These are phyloP conservation scores for Sinocyclocheilus anshuiensis DNA, from an alignment of 2,113 vertebrate species.

Conservation along the genomic window DNA sequence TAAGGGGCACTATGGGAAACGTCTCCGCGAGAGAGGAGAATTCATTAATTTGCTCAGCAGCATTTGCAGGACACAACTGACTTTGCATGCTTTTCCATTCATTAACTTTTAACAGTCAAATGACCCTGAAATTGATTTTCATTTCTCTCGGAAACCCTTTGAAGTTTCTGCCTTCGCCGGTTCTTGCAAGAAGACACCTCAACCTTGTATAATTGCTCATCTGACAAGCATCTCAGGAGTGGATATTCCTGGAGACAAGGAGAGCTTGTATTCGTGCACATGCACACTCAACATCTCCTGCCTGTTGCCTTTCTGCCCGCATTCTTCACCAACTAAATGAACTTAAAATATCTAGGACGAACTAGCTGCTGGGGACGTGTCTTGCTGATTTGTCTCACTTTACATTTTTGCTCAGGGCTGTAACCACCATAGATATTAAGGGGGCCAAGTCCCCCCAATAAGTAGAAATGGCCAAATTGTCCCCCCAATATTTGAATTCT, in stretches of 20 bases:
- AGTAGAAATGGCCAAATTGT: too few relatives aligned
- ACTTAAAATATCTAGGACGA: too few relatives aligned
- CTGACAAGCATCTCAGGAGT: neutral
- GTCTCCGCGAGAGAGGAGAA: neutral
- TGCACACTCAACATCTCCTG: neutral
- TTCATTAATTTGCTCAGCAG: conserved; percentile 20
- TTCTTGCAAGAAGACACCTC: neutral
- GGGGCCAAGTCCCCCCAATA: too few relatives aligned
- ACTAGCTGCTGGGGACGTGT: too few relatives aligned
- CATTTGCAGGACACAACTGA: conserved; percentile 8
- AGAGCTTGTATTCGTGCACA: neutral
- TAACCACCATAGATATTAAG: too few relatives aligned
- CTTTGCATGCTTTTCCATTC: conserved; percentile 28
- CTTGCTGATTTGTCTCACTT: too few relatives aligned
- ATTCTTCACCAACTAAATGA: too few relatives aligned
- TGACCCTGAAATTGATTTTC: conserved; percentile 36
- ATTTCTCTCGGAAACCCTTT: neutral
- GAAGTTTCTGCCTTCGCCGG: neutral
- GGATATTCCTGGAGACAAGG: neutral
- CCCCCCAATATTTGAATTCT: too few relatives aligned
- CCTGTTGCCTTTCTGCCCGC: neutral
- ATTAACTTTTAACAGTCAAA: conserved; percentile 26
- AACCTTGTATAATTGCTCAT: neutral
- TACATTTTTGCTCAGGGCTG: too few relatives aligned
- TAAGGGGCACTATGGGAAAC: neutral